Base-by-base conservation (phyloP, 1,140 invertebrate species). In the Wasmannia auropunctata region DNA sequence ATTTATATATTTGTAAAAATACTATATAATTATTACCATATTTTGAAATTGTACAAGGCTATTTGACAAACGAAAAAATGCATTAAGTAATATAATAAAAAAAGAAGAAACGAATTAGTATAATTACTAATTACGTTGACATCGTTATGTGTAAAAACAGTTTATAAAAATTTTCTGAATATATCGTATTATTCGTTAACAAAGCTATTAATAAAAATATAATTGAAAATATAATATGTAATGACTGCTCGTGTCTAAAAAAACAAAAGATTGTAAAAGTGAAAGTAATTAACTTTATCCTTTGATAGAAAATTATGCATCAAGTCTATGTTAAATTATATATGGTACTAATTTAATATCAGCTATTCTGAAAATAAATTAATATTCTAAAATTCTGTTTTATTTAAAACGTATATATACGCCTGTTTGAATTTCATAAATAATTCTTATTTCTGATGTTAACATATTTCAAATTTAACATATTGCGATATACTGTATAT, bases 101-200 rank as follows among this genome's bases (percentile, higher is more conserved):
- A 58, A 86, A 22, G 37, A 10, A 37, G 46, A 10, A 87, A 75
- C 77, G 43, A 76, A 90, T 85, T 90, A 89, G 49, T 49, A 56
- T 89, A 88, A n/a, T 67, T 86, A 65, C 58, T 84, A 87, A 84
- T 86, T 89, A 85, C 77, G 88, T 90, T 89, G 86, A 87, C 51
- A 49, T 81, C 63, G 75, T 90, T 89, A 86, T 74, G 65, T 90
- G 72, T 84, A 89, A 89, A 89, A 85, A 83, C 67, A 74, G 83
- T 87, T 85, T 87, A 87, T 87, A 77, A 81, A 70, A 86, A 86
- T 88, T 89, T 83, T 75, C 60, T 69, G 51, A 75, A 79, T 84
- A 58, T 90, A 85, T 69, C 60, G 37, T 88, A 86, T 74, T 74
- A 76, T 89, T 89, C 62, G 63, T 85, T 90, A 81, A 76, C 43